Percentiles rank a stretch among this genome's conserved stretches.
phyloP scores from a whole-genome alignment of 2,888 invertebrate species.

The Seira musarum region DNA sequence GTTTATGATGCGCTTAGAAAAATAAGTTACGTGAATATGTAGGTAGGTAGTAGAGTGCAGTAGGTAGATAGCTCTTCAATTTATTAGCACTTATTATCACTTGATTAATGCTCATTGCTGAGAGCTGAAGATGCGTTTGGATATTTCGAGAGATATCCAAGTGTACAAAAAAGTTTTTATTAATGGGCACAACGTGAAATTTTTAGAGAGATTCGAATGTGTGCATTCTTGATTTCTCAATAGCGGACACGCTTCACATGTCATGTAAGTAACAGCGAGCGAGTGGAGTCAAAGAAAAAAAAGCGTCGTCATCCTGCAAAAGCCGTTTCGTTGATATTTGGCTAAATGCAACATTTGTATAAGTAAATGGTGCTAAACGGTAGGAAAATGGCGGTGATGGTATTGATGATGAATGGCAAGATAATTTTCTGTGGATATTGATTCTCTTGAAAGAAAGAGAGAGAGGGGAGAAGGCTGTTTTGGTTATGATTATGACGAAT shows the following conservation, averaged over 20 bases:
- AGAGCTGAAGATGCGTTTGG: neutral
- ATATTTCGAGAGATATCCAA: neutral
- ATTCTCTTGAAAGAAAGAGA: neutral
- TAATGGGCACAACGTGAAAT: neutral
- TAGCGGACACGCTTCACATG: conserved; percentile 40
- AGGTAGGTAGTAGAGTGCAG: conserved; percentile 39
- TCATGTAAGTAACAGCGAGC: neutral
- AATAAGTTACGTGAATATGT: neutral
- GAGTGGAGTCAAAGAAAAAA: conserved; percentile 1
- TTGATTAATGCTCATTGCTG: conserved; percentile 47
- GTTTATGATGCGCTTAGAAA: conserved; percentile 18
- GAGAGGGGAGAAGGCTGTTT: neutral
- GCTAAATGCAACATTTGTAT: conserved; percentile 34
- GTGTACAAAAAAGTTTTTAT: conserved; percentile 4
- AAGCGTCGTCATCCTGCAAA: conserved; percentile 11
- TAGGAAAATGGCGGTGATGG: conserved; percentile 2
- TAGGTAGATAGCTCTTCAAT: conserved; percentile 34
- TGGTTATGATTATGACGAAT: neutral
- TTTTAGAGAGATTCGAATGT: neutral
- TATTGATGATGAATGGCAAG: conserved; percentile 4
- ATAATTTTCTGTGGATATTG: conserved; percentile 6
- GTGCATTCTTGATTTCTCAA: conserved; percentile 17
- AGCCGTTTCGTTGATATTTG: conserved; percentile 25
- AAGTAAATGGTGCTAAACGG: conserved; percentile 44
- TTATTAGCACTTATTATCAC: conserved; percentile 57